Conservation (phyloP, 2,888 invertebrate species). For the Mesoligia furuncula region DNA sequence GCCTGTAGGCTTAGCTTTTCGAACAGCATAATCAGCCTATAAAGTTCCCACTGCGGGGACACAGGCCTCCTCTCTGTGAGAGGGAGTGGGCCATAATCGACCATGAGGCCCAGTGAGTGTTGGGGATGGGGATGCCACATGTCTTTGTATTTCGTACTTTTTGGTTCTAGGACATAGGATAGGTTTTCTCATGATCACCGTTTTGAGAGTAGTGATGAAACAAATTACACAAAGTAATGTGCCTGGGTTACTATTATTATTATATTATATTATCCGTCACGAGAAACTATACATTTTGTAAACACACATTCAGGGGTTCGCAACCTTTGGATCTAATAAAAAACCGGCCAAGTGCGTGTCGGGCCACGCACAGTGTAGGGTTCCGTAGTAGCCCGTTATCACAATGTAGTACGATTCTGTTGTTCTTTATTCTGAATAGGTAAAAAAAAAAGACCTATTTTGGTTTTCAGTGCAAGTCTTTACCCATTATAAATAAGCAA, state of each 20-base stretch:
- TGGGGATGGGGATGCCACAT: not conserved
- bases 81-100: not conserved
- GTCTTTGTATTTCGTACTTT: not conserved
- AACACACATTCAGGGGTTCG: too few species aligned
- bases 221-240: not conserved
- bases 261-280: too few species aligned
- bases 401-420: too few species aligned
- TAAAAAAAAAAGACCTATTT: too few species aligned
- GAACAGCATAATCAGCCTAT: not conserved
- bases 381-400: too few species aligned
- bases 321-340: too few species aligned
- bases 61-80: not conserved
- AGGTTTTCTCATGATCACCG: not conserved
- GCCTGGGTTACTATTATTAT: not conserved
- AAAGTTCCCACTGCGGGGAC: not conserved
- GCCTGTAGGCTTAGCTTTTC: not conserved
- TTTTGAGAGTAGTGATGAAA: not conserved
- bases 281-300: too few species aligned
- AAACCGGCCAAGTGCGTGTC: too few species aligned
- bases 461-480: too few species aligned
- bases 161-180: not conserved
- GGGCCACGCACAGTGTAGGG: too few species aligned
- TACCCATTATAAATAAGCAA: too few species aligned
- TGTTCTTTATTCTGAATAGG: too few species aligned
- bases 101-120: not conserved